Evolutionary conservation across 1,140 invertebrate species (phyloP), one percentile per base, ranked within the genome.

Genomic region (Hypothenemus hampei): DNA sequence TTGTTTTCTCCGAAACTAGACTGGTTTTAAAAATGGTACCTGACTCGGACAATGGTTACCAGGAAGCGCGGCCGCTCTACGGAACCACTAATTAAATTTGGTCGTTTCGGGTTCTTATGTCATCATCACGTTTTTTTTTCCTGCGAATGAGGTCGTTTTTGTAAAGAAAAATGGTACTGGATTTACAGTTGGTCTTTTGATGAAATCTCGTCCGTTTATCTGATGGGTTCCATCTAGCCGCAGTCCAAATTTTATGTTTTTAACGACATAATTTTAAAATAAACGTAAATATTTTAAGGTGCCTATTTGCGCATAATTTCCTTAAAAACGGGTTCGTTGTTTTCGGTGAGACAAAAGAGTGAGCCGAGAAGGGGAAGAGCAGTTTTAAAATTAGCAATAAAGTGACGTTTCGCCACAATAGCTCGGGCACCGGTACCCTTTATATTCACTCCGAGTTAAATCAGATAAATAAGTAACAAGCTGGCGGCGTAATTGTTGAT

Each of bases 401-500:
- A 52, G 40, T 44, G 50, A 52, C 50, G 24, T 44, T 44, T 44
- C 26, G 40, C 18, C 50, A 52, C 50, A 44, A 50, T 50, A 20
- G 48, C 36, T 6, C 36, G n/a, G 15, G 48, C 20, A 47, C 33
- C 48, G 48, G 48, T 50, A 26, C 23, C 48, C 48, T 50, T 50
- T 50, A 41, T 29, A 24, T 50, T 50, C 48, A 20, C 22, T 13
- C 15, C 11, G 13, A 15, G 21, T 40, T 23, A 13, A 23, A 65
- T 65, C 63, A 62, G 63, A 65, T 65, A 65, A 60, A 3, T 8
- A 51, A 57, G 50, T 62, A 65, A 62, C 63, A 59, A 65, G 63
- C 46, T 56, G 41, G 53, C 55, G 56, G 65, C 63, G 62, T 68
- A 68, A 68, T 68, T 68, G 66, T 68, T 66, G 64, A 68, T 68